Evolutionary conservation across 2,888 invertebrate genomes (phyloP), one percentile per base, ranked within the genome.

Genomic region (Pseudococcus jackbeardsleyi): DNA sequence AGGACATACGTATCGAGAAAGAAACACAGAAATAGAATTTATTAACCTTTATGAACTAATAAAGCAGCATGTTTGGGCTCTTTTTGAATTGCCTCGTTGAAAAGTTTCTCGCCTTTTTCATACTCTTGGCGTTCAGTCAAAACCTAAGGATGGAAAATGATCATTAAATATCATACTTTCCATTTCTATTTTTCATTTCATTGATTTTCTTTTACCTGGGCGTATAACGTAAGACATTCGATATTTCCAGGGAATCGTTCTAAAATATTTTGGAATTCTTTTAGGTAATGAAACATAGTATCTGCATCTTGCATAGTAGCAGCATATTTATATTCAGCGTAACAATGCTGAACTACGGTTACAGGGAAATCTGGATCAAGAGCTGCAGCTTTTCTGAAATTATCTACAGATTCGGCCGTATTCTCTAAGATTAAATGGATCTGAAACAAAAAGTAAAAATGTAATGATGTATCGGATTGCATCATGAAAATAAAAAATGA

Each of bases 291-390:
- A 50, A 89, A 64, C 33, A 59, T 48, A 8, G 77, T 84, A 95
- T 84, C 85, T 1, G 19, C 19, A 72, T 88, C 72, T 15, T 46
- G 26, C 7, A 7, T 42, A 26, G 33, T 1, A 9, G 19, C 15
- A 46, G 95, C 94, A 91, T 94, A 93, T 90, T 96, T 94, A 91
- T 97, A 98, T 91, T 97, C 96, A 50, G 96, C 95, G 92, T 97
- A 98, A 91, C 96, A 96, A 92, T 97, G 97, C 91, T 98, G 98
- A 87, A 97, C 96, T 90, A 94, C 95, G 2, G 97, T 96, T 91
- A 97, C 95, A 3, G 96, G 95, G 91, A 96, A 97, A 90, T 96
- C 92, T 1, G 98, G 96, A 90, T 96, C 96, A 42, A 97, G 92
- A 90, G 94, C 93, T 9, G 96, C 95, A 50, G 97, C 96, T 88